Evolutionary conservation across 2,888 invertebrate species (phyloP).

Genomic region (Clepsis dumicolana): DNA sequence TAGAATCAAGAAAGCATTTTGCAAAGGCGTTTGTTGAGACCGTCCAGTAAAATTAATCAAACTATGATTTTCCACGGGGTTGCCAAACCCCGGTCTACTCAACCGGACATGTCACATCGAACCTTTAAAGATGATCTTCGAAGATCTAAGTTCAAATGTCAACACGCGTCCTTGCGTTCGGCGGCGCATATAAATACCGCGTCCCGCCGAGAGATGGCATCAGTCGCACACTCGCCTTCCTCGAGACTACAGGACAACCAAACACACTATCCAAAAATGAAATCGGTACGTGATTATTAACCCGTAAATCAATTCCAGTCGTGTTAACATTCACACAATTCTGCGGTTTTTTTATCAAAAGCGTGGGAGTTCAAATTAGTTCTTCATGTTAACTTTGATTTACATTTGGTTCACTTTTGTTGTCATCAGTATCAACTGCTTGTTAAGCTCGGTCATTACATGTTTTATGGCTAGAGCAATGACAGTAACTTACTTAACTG

Average conservation of each 20-base stretch:
- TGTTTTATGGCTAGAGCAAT: background rate
- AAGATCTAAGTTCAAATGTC: conserved; percentile 81
- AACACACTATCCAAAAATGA: conserved; percentile 72
- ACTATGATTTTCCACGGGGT: conserved; percentile 16
- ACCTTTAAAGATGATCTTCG: conserved; percentile 60
- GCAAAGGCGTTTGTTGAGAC: no score
- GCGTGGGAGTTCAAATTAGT: background rate
- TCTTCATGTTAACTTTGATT: background rate
- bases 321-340: background rate
- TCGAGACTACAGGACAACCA: conserved; percentile 56
- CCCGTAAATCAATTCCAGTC: background rate
- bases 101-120: conserved; percentile 67
- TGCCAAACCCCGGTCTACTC: conserved; percentile 42
- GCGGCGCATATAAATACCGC: conserved; percentile 68
- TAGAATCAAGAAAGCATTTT: no score
- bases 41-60: background rate
- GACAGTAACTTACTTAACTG: background rate
- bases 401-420: background rate
- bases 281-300: conserved; percentile 72
- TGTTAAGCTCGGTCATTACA: background rate
- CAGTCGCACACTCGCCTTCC: conserved; percentile 74
- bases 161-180: conserved; percentile 73
- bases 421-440: background rate
- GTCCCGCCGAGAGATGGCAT: conserved; percentile 61
- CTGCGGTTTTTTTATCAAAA: background rate